These are phyloP conservation scores for Hydrolagus affinis DNA, from an alignment of 2,113 vertebrate species.

Conservation along the genomic window DNA sequence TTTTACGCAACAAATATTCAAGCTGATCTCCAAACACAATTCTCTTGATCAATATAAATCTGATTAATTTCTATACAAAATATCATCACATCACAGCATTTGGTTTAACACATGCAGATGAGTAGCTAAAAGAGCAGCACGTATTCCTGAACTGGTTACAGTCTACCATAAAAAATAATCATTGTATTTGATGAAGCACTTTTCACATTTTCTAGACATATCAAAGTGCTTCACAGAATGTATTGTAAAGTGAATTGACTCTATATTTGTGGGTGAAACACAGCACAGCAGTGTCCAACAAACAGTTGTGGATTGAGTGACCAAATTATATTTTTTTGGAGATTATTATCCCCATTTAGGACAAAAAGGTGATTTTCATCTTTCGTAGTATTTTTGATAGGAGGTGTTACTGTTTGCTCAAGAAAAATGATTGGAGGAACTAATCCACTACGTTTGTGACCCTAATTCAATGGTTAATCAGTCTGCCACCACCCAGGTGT, in stretches of 20 bases:
- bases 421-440: neutral
- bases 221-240: too few species aligned
- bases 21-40: neutral
- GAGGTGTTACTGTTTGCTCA: slow-evolving; percentile 10
- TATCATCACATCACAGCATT: neutral
- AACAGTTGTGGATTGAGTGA: too few species aligned
- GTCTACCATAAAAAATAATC: neutral
- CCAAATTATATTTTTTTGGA: too few species aligned
- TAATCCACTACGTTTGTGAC: neutral
- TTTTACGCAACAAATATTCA: neutral
- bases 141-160: neutral
- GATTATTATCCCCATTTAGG: neutral
- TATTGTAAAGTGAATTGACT: too few species aligned
- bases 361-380: slow-evolving; percentile 17
- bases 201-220: too few species aligned
- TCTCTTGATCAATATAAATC: neutral
- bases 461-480: neutral
- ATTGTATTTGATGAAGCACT: too few species aligned
- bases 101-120: neutral
- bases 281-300: too few species aligned
- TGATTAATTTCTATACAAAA: neutral
- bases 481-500: neutral
- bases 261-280: too few species aligned
- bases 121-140: neutral
- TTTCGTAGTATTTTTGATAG: neutral